These are phyloP conservation scores for Okamejei kenojei DNA, from an alignment of 2,797 vertebrate species.

Conservation along the genomic window DNA sequence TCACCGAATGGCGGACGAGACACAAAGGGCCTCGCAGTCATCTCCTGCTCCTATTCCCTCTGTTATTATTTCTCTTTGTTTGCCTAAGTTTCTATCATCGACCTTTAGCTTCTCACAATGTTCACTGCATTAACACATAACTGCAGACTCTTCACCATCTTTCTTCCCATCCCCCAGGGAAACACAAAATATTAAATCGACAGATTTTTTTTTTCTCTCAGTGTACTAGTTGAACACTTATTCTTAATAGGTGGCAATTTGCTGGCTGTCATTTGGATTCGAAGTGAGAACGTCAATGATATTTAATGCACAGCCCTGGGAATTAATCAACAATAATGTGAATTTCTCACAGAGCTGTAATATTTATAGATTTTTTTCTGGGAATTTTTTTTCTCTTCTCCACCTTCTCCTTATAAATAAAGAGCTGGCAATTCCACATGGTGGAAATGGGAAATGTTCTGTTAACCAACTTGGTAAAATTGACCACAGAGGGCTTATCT, in stretches of 20 bases:
- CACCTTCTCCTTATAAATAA: slow-evolving; percentile 48
- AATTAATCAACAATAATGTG: slow-evolving; percentile 90
- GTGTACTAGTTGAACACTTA: slow-evolving; percentile 80
- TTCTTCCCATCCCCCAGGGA: slow-evolving; percentile 52
- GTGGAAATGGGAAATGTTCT: slow-evolving; percentile 53
- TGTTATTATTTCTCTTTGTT: neutral
- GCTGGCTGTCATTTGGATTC: slow-evolving; percentile 98
- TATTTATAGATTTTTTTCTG: slow-evolving; percentile 42
- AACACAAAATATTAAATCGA: slow-evolving; percentile 49
- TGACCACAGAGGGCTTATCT: neutral
- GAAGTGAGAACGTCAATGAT: slow-evolving; percentile 87
- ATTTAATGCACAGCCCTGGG: slow-evolving; percentile 81
- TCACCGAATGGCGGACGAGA: neutral
- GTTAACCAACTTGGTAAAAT: neutral
- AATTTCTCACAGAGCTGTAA: slow-evolving; percentile 69
- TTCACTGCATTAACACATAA: slow-evolving; percentile 45
- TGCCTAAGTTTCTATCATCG: slow-evolving; percentile 10
- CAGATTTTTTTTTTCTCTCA: slow-evolving; percentile 46
- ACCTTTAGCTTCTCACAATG: slow-evolving; percentile 17
- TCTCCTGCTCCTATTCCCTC: neutral
- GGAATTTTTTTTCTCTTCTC: slow-evolving; percentile 8
- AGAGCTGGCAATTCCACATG: slow-evolving; percentile 53
- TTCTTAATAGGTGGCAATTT: slow-evolving; percentile 95
- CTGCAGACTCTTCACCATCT: slow-evolving; percentile 46
- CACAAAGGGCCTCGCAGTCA: neutral